phyloP scores from a whole-genome alignment of 2,797 vertebrate genomes.

The Pipistrellus pipistrellus region DNA sequence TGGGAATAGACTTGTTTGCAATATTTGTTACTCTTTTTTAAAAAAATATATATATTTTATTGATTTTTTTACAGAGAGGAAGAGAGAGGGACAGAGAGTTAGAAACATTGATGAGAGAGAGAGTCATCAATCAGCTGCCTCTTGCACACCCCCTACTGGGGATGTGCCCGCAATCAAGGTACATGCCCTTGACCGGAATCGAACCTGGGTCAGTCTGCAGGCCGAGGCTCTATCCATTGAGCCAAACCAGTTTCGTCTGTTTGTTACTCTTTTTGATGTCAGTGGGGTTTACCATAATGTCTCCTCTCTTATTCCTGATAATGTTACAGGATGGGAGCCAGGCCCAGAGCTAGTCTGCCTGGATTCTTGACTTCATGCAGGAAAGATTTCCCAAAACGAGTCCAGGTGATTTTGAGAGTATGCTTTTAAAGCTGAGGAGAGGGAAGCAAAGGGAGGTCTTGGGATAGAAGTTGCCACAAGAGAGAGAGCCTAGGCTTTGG shows the following conservation, averaged over 20 bases:
- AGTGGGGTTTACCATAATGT: background rate
- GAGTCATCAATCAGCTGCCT: no score
- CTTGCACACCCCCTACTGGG: no score
- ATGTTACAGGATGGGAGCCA: background rate
- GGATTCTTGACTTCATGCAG: background rate
- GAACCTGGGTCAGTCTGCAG: no score
- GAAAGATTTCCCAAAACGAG: background rate
- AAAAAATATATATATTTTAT: no score
- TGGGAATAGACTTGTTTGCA: background rate
- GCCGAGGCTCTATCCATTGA: no score
- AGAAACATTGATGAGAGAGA: no score
- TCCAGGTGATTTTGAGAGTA: background rate
- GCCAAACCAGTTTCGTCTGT: no score
- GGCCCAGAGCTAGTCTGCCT: background rate
- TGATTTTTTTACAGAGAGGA: no score
- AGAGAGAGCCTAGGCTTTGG: background rate
- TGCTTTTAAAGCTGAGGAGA: background rate
- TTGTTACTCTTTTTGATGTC: background rate
- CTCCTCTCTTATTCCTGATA: background rate
- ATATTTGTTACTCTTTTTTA: background rate
- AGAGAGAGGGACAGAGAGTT: no score
- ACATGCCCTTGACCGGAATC: no score
- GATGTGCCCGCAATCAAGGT: no score
- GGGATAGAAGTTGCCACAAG: background rate
- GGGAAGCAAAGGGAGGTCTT: background rate